These are phyloP conservation scores for Botrylloides violaceus DNA, from an alignment of 23 tunicate genomes.

Conservation along the genomic window DNA sequence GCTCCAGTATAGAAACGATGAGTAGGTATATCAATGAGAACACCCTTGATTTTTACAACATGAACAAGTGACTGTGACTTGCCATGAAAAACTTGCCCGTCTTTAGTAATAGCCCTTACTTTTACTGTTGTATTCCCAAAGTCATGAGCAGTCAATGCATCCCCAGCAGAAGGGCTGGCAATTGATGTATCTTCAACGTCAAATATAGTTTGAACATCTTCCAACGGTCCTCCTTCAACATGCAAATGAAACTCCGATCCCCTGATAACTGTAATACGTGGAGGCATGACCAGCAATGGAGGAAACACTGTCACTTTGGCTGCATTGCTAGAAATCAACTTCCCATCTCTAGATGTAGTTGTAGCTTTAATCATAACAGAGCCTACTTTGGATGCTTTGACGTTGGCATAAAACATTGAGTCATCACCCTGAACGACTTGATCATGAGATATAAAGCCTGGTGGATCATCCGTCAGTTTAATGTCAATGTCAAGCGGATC, in stretches of 20 bases:
- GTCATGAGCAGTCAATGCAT: conserved; percentile 11
- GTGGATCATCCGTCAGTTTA: conserved; percentile 1
- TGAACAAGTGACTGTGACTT: conserved; percentile 35
- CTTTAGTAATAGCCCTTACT: conserved; percentile 21
- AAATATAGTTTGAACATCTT: conserved; percentile 19
- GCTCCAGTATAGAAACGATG: conserved; percentile 60
- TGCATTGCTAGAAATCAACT: conserved; percentile 10
- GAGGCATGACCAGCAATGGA: not conserved
- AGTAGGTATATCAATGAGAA: conserved; percentile 55
- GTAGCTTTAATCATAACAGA: conserved; percentile 3
- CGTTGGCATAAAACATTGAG: not conserved
- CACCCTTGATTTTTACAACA: conserved; percentile 55
- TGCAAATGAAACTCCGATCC: conserved; percentile 24
- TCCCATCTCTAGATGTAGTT: conserved; percentile 18
- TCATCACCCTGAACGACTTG: conserved; percentile 1
- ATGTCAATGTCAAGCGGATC: conserved; percentile 13
- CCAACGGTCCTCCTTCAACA: conserved; percentile 29
- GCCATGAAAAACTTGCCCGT: conserved; percentile 4
- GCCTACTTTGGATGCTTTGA: conserved; percentile 2
- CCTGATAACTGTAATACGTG: conserved; percentile 6
- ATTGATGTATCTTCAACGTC: conserved; percentile 6
- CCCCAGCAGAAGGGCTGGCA: conserved; percentile 2
- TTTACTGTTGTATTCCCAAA: not conserved
- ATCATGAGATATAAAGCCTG: not conserved
- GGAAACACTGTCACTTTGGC: conserved; percentile 18